Evolutionary conservation across 2,888 invertebrate genomes (phyloP), one percentile per base, ranked within the genome.

Genomic region (Megaustenia siamemsis): DNA sequence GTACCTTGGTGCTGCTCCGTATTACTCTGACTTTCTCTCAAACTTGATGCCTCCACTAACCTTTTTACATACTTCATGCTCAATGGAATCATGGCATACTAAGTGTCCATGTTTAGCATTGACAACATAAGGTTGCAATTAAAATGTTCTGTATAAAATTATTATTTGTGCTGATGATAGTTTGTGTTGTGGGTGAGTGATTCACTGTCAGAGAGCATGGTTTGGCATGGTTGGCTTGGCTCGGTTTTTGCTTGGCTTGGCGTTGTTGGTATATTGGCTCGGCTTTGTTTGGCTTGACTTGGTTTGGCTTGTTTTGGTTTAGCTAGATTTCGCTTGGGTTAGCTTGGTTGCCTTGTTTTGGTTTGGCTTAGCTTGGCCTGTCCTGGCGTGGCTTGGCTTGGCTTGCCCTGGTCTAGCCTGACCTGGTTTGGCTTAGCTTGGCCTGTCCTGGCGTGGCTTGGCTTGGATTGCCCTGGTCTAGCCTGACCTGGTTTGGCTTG

Each of bases 401-500:
- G 45, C 71, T 21, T 71, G 24, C n/a, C 40, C 40, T 71, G 71
- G 45, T 40, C 40, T 71, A 40, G 45, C 40, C 40, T 71, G 71
- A 5, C 71, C 71, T 71, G 71, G 71, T 40, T 21, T 71, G 71
- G 45, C 40, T 21, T 71, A 40, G 45, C 71, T 21, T 71, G 71
- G 45, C 40, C 40, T 71, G 71, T 3, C 71, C 71, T 71, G 71
- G 71, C 71, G 10, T 71, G 71, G 71, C 71, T 21, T 71, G 71
- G 38, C 71, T 40, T 71, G 71, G 45, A 38, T 21, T 71, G 71
- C n/a, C 71, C 40, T 71, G 71, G 45, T 40, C 40, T 71, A 40
- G 45, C 71, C 40, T 71, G 71, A 6, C 71, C 71, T 71, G 45
- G 45, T 40, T 21, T 71, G 45, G 45, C 71, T 21, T 71, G 63